Base-by-base conservation (phyloP, 2,797 vertebrate species). In the Mus minutoides region DNA sequence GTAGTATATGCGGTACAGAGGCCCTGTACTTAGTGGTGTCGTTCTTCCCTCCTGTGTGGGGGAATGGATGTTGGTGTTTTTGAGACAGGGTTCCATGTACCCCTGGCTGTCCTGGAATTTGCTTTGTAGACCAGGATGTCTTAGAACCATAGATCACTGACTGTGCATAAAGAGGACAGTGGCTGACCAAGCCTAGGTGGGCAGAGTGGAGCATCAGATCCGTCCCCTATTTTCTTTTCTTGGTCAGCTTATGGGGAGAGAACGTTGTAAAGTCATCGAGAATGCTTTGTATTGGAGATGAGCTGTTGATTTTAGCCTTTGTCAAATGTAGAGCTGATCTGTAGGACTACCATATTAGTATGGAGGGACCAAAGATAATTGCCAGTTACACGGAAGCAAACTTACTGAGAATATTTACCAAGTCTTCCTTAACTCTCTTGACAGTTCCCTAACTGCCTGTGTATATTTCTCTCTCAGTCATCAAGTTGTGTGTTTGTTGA, bases 391-490 rank as follows among this genome's bases (percentile, higher is more conserved):
- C 69, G 21, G 49, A 73, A 56, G 37, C 16, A 49, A 31, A 22
- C n/a, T 19, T 56, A 78, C 60, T 64, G 16, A 93, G n/a, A 83
- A 22, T 75, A 84, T 56, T 94, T 92, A 83, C 19, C 17, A 75
- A 77, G 8, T 75, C 60, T 46, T 86, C 54, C 43, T 93, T 54
- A 87, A 92, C 46, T 78, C 76, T 46, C 24, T 87, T 87, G 69
- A 76, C 86, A 95, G 2, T 89, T 77, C 71, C 56, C 31, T 79
- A 40, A 71, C 29, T 79, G 49, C 40, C 4, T 94, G 46, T 54
- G 24, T 82, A 46, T 92, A n/a, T 54, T 91, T 94, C 88, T 88
- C 40, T 92, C 40, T 52, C 40, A 83, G 79, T 49, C 93, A 52
- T 88, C 34, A 79, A 80, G 24, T 52, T 94, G 83, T 80, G 24